phyloP scores from a whole-genome alignment of 1,140 invertebrate species.

The Cherax quadricarinatus region DNA sequence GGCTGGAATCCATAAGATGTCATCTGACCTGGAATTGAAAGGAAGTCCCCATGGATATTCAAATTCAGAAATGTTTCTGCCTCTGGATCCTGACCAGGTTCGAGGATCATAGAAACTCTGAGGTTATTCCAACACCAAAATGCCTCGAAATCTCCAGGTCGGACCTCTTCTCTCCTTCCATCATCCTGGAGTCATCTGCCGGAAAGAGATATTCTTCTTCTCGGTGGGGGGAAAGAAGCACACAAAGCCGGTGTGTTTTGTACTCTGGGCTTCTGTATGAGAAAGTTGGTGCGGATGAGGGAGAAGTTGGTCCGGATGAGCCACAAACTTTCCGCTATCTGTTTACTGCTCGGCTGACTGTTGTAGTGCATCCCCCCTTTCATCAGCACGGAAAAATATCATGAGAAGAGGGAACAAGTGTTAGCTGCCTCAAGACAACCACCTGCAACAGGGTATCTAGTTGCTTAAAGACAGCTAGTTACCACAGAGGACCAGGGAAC shows the following conservation, averaged over 20 bases:
- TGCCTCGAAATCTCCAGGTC: not conserved
- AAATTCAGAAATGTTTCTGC: not conserved
- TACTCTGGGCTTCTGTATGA: not conserved
- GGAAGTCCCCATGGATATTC: not conserved
- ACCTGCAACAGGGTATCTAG: too few species aligned
- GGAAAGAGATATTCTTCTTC: conserved; percentile 15
- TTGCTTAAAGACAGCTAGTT: too few species aligned
- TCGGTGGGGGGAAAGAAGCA: not conserved
- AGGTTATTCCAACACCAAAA: not conserved
- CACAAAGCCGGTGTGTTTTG: conserved; percentile 2
- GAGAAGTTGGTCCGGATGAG: not conserved
- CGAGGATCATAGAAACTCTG: not conserved
- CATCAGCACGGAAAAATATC: not conserved
- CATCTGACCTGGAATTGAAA: not conserved
- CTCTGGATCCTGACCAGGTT: not conserved
- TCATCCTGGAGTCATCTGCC: conserved; percentile 5
- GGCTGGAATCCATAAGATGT: not conserved
- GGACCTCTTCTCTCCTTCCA: not conserved
- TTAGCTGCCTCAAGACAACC: too few species aligned
- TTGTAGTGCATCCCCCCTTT: not conserved
- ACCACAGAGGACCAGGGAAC: too few species aligned
- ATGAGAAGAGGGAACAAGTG: not conserved
- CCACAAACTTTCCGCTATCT: not conserved
- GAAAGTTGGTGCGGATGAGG: not conserved
- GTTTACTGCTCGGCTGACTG: not conserved